Evolutionary conservation across 2,888 invertebrate species (phyloP).

Genomic region (Sturmia bella): DNA sequence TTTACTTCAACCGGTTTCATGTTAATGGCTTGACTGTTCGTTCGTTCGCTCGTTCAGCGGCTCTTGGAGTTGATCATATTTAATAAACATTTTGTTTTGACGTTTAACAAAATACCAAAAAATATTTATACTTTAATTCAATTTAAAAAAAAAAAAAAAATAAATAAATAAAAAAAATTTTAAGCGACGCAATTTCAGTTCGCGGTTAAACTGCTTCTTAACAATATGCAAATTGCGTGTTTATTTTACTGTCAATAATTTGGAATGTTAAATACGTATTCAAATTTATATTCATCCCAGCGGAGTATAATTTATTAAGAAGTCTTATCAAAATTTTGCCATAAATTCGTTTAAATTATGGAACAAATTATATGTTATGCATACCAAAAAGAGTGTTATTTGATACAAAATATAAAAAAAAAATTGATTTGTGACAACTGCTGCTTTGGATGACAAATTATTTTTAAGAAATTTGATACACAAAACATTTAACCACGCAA

Average conservation of each 20-base stretch:
- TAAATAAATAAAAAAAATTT: slow-evolving; percentile 3
- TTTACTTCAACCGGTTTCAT: slow-evolving; percentile 60
- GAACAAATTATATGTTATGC: slow-evolving; percentile 20
- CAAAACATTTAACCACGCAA: too few species aligned
- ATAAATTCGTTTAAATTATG: slow-evolving; percentile 57
- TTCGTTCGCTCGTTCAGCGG: neutral
- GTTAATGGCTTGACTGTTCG: neutral
- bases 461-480: neutral
- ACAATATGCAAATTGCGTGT: slow-evolving; percentile 43
- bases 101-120: slow-evolving; percentile 41
- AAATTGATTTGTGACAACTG: neutral
- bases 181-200: slow-evolving; percentile 9
- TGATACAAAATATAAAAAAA: too few species aligned
- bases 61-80: slow-evolving; percentile 16
- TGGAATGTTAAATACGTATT: neutral
- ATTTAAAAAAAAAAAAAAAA: slow-evolving; percentile 22
- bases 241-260: slow-evolving; percentile 20
- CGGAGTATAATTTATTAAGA: slow-evolving; percentile 29
- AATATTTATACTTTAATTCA: slow-evolving; percentile 42
- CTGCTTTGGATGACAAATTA: neutral
- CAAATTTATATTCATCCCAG: slow-evolving; percentile 52
- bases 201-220: slow-evolving; percentile 1
- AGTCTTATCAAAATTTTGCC: neutral
- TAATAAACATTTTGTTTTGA: slow-evolving; percentile 64
- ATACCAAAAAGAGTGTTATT: slow-evolving; percentile 5